Conservation (phyloP, 1,140 invertebrate species). For the Campoletis sonorensis region DNA sequence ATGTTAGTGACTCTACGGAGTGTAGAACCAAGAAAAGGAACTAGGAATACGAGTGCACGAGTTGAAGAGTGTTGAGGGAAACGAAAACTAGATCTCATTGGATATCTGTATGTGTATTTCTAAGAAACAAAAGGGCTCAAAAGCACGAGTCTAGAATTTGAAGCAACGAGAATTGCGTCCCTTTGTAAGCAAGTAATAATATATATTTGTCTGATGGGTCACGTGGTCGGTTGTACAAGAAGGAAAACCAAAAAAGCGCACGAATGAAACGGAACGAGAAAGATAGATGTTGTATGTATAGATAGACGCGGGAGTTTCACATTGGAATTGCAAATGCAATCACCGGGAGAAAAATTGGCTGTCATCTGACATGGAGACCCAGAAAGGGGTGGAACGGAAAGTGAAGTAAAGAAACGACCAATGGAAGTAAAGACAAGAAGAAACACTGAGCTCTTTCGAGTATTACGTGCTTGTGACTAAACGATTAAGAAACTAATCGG, state of each 20-base stretch:
- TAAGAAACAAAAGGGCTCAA: not conserved
- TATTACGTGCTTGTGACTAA: slow-evolving; percentile 42
- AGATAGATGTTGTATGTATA: slow-evolving; percentile 1
- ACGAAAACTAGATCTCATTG: slow-evolving; percentile 8
- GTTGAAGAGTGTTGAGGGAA: not conserved
- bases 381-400: slow-evolving; percentile 12
- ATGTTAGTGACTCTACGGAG: too few species aligned
- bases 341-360: too few species aligned
- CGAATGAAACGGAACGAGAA: slow-evolving; percentile 9
- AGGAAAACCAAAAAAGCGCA: slow-evolving; percentile 15
- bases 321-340: slow-evolving; percentile 76
- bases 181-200: too few species aligned
- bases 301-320: slow-evolving; percentile 51
- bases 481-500: slow-evolving; percentile 15
- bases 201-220: not conserved
- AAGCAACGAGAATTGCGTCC: too few species aligned
- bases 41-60: not conserved
- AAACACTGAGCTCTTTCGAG: not conserved
- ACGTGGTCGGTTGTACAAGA: not conserved
- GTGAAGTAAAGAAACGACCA: slow-evolving; percentile 29
- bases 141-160: too few species aligned
- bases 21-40: slow-evolving; percentile 38
- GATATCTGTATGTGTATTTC: not conserved
- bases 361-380: slow-evolving; percentile 61
- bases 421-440: not conserved